Percentiles rank a stretch among this genome's conserved stretches.
These are phyloP conservation scores for Taxidea taxus DNA, from an alignment of 2,113 vertebrate genomes.

Conservation along the genomic window DNA sequence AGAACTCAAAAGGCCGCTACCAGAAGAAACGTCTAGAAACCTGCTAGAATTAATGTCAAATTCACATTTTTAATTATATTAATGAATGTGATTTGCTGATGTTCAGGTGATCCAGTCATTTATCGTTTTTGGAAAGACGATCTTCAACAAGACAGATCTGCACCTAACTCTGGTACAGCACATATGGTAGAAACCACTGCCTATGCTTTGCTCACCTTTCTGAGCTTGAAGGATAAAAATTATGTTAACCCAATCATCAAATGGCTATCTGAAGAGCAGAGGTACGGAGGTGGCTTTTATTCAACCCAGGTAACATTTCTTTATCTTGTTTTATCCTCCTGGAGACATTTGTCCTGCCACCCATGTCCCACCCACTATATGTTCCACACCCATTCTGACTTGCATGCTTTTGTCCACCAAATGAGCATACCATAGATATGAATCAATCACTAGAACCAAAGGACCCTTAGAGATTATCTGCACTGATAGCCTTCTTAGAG, in stretches of 20 bases:
- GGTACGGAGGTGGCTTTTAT: constrained; percentile 90
- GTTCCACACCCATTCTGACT: not conserved
- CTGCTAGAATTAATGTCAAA: not conserved
- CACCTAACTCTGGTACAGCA: constrained; percentile 81
- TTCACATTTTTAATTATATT: not conserved
- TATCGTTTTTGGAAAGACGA: constrained; percentile 91
- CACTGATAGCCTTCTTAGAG: not conserved
- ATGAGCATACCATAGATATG: not conserved
- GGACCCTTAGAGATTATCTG: not conserved
- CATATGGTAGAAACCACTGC: constrained; percentile 91
- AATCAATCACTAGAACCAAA: not conserved
- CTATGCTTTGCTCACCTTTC: constrained; percentile 86
- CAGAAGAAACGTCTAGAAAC: not conserved
- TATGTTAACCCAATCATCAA: constrained; percentile 89
- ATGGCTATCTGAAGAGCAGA: constrained; percentile 94
- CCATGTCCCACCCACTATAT: no score
- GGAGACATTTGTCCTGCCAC: not conserved
- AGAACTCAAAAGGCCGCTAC: not conserved
- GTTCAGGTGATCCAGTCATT: constrained; percentile 83
- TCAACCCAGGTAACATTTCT: constrained; percentile 88
- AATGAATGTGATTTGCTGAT: not conserved
- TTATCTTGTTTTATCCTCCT: not conserved
- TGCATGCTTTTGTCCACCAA: not conserved
- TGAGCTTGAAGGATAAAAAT: constrained; percentile 82
- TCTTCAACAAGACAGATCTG: constrained; percentile 60